phyloP scores from a whole-genome alignment of 2,113 vertebrate genomes.

The Microtus montanus region DNA sequence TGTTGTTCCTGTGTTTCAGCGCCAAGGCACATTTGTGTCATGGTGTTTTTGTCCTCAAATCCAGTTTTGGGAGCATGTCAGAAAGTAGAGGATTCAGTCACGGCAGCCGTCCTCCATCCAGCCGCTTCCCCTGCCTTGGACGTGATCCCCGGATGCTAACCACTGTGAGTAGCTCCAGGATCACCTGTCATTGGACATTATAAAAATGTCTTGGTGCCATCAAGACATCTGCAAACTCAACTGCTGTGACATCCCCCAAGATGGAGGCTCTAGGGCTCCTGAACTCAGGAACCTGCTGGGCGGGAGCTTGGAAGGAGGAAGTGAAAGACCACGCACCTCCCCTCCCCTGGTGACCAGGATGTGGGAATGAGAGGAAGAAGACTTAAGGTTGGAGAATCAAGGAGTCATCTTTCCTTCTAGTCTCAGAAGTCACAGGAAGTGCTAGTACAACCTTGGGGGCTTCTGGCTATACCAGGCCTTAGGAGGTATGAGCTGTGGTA shows the following conservation, averaged over 20 bases:
- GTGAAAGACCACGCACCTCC: neutral
- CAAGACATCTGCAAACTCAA: neutral
- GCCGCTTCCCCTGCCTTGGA: neutral
- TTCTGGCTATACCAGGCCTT: neutral
- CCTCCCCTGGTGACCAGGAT: neutral
- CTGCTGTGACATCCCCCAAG: neutral
- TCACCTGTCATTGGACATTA: neutral
- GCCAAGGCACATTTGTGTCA: neutral
- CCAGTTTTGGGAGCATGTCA: neutral
- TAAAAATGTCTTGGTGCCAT: constrained; percentile 16
- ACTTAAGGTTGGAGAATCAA: neutral
- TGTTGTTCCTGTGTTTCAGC: neutral
- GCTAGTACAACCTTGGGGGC: neutral
- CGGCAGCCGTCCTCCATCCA: neutral
- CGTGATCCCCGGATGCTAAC: neutral
- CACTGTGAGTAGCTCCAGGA: neutral
- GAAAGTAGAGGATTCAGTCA: neutral
- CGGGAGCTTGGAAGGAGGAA: neutral
- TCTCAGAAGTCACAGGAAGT: neutral
- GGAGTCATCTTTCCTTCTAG: neutral
- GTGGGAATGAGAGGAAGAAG: neutral
- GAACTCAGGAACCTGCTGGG: neutral
- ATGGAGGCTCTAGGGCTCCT: neutral
- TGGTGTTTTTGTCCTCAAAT: neutral
- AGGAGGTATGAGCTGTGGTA: neutral